These are phyloP conservation scores for Glossophaga mutica DNA, from an alignment of 2,797 vertebrate genomes.

Conservation along the genomic window DNA sequence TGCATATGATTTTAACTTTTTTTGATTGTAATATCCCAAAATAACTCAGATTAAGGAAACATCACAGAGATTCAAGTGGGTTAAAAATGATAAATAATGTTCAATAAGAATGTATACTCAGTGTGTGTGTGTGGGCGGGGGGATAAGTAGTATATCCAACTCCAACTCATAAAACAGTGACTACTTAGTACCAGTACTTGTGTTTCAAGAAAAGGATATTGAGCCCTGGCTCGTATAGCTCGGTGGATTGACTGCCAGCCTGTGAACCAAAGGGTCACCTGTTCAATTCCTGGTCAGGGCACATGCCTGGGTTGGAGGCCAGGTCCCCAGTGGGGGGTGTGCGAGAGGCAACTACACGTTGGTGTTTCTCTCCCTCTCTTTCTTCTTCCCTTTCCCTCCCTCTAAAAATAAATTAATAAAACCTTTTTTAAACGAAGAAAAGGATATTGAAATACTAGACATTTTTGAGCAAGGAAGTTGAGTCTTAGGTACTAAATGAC, in stretches of 20 bases:
- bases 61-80: not conserved
- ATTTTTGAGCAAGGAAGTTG: not conserved
- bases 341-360: no score
- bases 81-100: conserved; percentile 12
- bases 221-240: not conserved
- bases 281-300: no score
- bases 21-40: conserved; percentile 6
- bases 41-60: conserved; percentile 14
- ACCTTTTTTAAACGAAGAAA: not conserved
- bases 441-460: not conserved
- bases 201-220: not conserved
- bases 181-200: not conserved
- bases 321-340: no score
- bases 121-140: not conserved
- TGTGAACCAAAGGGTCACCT: no score
- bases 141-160: not conserved
- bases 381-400: no score
- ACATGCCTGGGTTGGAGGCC: no score
- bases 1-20: conserved; percentile 31
- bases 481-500: not conserved
- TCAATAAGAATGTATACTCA: not conserved
- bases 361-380: no score
- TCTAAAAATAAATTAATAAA: no score
- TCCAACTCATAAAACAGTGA: not conserved
- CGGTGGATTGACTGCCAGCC: no score